Conservation (phyloP, 2,888 invertebrate genomes). For the Digitonthophagus gazella region DNA sequence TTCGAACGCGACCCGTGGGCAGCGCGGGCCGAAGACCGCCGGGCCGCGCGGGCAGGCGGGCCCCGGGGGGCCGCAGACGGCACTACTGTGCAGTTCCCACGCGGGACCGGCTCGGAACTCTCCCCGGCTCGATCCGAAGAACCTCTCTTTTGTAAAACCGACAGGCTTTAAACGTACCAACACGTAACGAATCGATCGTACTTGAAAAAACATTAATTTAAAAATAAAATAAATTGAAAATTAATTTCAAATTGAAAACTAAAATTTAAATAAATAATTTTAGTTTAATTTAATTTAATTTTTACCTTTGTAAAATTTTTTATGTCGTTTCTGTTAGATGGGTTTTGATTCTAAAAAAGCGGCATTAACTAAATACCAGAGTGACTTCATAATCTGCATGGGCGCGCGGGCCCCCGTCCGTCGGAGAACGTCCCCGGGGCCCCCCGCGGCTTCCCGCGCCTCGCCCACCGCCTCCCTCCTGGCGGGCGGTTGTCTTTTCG, state of each 20-base stretch:
- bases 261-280: not conserved
- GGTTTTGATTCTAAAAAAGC: not conserved
- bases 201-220: not conserved
- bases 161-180: not conserved
- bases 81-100: conserved; percentile 34
- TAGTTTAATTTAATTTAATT: too few relatives aligned
- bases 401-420: not conserved
- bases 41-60: not conserved
- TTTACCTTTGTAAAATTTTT: too few relatives aligned
- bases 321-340: not conserved
- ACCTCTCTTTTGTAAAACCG: not conserved
- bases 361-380: conserved; percentile 11
- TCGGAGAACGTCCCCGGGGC: not conserved
- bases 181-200: not conserved
- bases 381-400: conserved; percentile 9
- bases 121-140: conserved; percentile 3
- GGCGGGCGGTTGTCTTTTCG: not conserved
- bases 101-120: conserved; percentile 25
- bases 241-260: too few relatives aligned
- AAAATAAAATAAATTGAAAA: not conserved
- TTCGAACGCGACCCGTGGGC: conserved; percentile 8
- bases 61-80: conserved; percentile 7
- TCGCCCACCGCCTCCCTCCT: not conserved
- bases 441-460: not conserved
- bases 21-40: conserved; percentile 1